phyloP scores from a whole-genome alignment of 2,888 invertebrate species.

The Thecocarcelia acutangulata region DNA sequence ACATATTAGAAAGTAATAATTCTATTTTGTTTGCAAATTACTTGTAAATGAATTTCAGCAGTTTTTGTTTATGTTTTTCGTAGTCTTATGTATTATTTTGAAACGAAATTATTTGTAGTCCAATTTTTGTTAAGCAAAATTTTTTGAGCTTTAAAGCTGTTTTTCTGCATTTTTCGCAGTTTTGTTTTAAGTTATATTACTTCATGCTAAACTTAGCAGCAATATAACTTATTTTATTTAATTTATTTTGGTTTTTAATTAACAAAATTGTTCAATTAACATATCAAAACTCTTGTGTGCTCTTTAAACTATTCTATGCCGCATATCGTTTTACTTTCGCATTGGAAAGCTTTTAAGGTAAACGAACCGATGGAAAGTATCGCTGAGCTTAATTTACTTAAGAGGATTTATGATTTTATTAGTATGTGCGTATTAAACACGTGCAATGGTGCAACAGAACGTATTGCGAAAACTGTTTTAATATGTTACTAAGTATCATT shows the following conservation, averaged over 20 bases:
- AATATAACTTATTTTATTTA: background rate
- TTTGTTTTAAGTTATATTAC: slow-evolving; percentile 13
- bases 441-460: too few relatives aligned
- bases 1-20: background rate
- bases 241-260: slow-evolving; percentile 31
- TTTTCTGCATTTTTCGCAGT: background rate
- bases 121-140: background rate
- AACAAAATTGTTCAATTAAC: slow-evolving; percentile 34
- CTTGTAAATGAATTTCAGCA: background rate
- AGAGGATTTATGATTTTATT: too few relatives aligned
- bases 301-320: background rate
- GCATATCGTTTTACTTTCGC: too few relatives aligned
- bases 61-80: slow-evolving; percentile 24
- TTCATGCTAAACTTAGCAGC: background rate
- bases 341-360: background rate
- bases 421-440: too few relatives aligned
- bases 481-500: too few relatives aligned
- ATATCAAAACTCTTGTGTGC: slow-evolving; percentile 10
- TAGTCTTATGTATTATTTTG: slow-evolving; percentile 14
- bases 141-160: slow-evolving; percentile 3
- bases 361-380: too few relatives aligned
- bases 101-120: background rate
- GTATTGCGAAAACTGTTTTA: too few relatives aligned
- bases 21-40: background rate
- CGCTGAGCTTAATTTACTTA: too few relatives aligned